phyloP scores from a whole-genome alignment of 2,797 vertebrate species.

The Linurgus olivaceus region DNA sequence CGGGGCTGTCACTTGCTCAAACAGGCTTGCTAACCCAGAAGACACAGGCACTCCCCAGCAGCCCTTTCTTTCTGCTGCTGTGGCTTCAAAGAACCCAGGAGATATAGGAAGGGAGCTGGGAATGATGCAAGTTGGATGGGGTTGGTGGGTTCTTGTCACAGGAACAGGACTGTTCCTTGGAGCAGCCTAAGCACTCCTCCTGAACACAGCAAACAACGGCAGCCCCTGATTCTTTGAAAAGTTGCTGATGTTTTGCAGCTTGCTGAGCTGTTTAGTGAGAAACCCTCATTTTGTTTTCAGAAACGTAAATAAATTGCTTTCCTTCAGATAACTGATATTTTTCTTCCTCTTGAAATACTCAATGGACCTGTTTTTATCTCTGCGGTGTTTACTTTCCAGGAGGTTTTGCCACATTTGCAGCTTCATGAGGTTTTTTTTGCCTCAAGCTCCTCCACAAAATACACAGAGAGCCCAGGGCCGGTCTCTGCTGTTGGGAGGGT shows the following conservation, averaged over 20 bases:
- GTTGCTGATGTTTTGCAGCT: neutral
- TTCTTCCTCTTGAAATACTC: constrained; percentile 26
- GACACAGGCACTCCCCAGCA: neutral
- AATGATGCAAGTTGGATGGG: neutral
- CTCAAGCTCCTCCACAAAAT: neutral
- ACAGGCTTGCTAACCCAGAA: neutral
- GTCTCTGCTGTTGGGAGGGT: neutral
- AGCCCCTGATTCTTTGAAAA: neutral
- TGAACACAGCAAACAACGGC: neutral
- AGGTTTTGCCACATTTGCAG: neutral
- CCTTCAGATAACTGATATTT: constrained; percentile 38
- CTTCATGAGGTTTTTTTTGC: neutral
- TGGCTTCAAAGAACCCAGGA: neutral
- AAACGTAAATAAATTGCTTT: constrained; percentile 48
- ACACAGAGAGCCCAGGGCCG: neutral
- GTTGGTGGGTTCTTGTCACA: neutral
- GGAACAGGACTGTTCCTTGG: neutral
- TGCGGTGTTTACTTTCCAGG: neutral
- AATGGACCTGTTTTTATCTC: constrained; percentile 4
- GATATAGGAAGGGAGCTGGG: neutral
- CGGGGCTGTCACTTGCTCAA: neutral
- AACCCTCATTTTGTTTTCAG: constrained; percentile 7
- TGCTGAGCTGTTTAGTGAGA: neutral
- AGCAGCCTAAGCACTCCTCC: neutral
- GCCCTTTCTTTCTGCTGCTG: neutral